phyloP scores from a whole-genome alignment of 2,888 invertebrate species.

The Anthoptus insignis region DNA sequence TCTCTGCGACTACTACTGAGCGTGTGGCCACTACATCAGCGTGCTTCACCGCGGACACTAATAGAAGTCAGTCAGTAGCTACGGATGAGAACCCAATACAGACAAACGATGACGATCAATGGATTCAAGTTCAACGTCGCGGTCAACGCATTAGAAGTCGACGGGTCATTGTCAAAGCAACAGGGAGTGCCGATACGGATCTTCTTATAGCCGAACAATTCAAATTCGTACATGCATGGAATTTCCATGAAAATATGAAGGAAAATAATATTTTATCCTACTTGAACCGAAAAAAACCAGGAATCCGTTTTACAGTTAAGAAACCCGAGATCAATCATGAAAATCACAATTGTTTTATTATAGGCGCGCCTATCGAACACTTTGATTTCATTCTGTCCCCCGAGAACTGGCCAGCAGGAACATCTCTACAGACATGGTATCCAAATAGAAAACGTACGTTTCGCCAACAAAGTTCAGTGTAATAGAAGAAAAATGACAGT shows the following conservation, averaged over 20 bases:
- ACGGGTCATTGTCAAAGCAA: not conserved
- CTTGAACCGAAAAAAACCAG: not conserved
- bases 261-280: not conserved
- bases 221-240: not conserved
- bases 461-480: no score
- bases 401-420: not conserved
- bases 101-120: no score
- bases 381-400: not conserved
- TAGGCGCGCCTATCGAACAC: not conserved
- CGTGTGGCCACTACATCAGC: not conserved
- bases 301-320: not conserved
- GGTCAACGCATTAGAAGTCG: no score
- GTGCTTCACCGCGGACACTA: not conserved
- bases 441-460: not conserved
- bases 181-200: not conserved
- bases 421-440: not conserved
- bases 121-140: no score
- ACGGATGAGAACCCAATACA: no score
- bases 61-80: no score
- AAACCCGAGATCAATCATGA: not conserved
- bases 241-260: not conserved
- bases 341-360: not conserved
- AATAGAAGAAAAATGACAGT: not conserved
- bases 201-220: not conserved
- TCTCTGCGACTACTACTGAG: not conserved